Evolutionary conservation across 1,140 invertebrate species (phyloP).

Genomic region (Trachelipus rathkii): DNA sequence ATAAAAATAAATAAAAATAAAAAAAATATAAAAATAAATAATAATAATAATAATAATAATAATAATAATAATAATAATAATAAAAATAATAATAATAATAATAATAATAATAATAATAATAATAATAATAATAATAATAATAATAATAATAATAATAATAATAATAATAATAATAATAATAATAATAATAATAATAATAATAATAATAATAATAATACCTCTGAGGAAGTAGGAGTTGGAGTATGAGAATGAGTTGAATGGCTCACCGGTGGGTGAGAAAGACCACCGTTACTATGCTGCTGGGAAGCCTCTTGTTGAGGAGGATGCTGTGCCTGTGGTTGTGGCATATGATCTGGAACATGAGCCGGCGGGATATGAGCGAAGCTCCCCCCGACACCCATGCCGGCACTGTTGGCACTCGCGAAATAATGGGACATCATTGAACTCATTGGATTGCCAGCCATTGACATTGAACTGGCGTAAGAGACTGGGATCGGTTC

Average conservation of each 20-base stretch:
- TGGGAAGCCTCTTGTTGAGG: not conserved
- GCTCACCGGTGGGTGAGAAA: not conserved
- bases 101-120: too few relatives aligned
- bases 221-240: not conserved
- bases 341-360: not conserved
- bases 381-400: not conserved
- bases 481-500: not conserved
- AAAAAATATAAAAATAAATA: too few relatives aligned
- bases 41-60: too few relatives aligned
- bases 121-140: too few relatives aligned
- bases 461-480: not conserved
- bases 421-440: conserved; percentile 4
- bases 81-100: too few relatives aligned
- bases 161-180: too few relatives aligned
- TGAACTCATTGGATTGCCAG: not conserved
- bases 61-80: too few relatives aligned
- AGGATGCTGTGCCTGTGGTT: not conserved
- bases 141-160: too few relatives aligned
- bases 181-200: too few relatives aligned
- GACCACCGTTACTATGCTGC: not conserved
- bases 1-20: too few relatives aligned
- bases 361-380: not conserved
- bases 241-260: not conserved
- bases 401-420: not conserved
- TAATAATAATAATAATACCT: not conserved